Percentiles rank a stretch among this genome's conserved stretches.
phyloP scores from a whole-genome alignment of 37 sponge, comb jelly and placozoan genomes.

The Crambe crambe region DNA sequence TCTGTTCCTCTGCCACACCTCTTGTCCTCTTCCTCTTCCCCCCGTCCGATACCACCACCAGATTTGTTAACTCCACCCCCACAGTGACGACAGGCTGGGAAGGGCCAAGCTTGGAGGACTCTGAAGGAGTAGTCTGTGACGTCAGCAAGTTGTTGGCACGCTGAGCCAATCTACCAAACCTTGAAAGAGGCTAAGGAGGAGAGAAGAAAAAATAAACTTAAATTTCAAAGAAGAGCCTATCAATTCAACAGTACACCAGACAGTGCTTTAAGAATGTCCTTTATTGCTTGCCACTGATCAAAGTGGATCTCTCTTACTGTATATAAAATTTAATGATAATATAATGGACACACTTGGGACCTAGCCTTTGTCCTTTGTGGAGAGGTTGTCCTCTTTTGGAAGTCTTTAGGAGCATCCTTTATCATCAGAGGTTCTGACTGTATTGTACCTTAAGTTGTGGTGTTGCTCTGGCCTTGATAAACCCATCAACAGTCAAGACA shows the following conservation, averaged over 20 bases:
- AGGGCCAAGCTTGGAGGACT: neutral
- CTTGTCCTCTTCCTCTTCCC: slow-evolving; percentile 3
- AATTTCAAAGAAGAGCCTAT: neutral
- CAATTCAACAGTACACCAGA: neutral
- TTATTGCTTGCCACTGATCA: no score
- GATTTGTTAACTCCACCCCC: neutral
- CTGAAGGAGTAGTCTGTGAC: neutral
- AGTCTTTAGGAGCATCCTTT: no score
- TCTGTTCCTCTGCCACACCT: neutral
- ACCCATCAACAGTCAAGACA: slow-evolving; percentile 34
- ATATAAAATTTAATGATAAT: no score
- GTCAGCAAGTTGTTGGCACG: neutral
- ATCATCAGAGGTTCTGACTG: no score
- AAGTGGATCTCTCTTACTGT: no score
- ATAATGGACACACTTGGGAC: no score
- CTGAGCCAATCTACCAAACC: slow-evolving; percentile 6
- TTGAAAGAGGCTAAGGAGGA: slow-evolving; percentile 2
- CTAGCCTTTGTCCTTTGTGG: no score
- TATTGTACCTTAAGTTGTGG: slow-evolving; percentile 21
- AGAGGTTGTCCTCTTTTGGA: no score
- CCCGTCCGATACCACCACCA: neutral
- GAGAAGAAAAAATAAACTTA: neutral
- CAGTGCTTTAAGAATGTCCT: no score
- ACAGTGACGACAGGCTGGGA: neutral
- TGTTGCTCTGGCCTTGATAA: slow-evolving; percentile 16